These are phyloP conservation scores for Sarcophaga carnaria DNA, from an alignment of 2,888 invertebrate species.

Conservation along the genomic window DNA sequence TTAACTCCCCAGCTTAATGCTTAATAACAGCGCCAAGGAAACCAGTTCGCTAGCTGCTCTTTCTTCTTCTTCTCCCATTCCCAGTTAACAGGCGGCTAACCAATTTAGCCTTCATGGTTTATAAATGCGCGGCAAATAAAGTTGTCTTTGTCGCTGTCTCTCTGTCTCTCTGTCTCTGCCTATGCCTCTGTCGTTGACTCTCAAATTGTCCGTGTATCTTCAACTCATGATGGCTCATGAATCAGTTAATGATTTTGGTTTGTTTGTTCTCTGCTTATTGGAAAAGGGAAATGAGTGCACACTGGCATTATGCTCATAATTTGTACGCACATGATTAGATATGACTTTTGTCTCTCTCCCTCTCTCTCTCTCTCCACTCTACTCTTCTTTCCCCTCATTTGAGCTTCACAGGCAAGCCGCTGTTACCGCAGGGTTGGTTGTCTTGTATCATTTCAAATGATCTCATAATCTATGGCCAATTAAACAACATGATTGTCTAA, in stretches of 20 bases:
- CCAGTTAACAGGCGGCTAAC: conserved; percentile 22
- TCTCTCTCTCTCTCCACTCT: background rate
- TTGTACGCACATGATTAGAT: conserved; percentile 69
- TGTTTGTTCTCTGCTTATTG: background rate
- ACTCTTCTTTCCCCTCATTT: background rate
- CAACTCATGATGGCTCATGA: conserved; percentile 57
- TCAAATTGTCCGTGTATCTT: background rate
- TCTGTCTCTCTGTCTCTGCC: too few relatives aligned
- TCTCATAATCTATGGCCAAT: conserved; percentile 67
- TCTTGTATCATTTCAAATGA: conserved; percentile 58
- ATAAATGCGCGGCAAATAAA: conserved; percentile 59
- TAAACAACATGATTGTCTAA: conserved; percentile 67
- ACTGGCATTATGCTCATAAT: conserved; percentile 50
- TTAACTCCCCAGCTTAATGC: conserved; percentile 54
- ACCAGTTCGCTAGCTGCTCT: conserved; percentile 37
- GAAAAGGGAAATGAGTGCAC: conserved; percentile 53
- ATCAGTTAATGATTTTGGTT: conserved; percentile 65
- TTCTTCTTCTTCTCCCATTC: conserved; percentile 27
- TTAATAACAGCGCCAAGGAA: conserved; percentile 14
- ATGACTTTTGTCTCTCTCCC: conserved; percentile 50
- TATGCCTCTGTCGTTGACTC: conserved; percentile 16
- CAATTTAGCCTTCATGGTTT: conserved; percentile 58
- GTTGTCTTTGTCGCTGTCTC: conserved; percentile 62
- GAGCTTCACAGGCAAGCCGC: background rate
- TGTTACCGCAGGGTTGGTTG: conserved; percentile 37